Conservation (phyloP, 1,140 invertebrate genomes). For the Bombus soroeensis region DNA sequence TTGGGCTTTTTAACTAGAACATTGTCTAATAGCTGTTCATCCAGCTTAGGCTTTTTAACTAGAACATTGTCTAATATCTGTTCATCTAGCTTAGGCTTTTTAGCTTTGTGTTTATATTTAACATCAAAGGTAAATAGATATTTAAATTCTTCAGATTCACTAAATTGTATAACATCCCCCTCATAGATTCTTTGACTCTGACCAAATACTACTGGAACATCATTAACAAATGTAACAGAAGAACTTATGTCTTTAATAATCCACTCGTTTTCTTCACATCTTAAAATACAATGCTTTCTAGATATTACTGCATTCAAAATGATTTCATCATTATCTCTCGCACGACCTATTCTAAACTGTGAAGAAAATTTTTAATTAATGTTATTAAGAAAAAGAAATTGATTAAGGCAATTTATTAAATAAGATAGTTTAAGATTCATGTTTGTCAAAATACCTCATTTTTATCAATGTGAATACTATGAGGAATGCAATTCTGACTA, state of each 20-base stretch:
- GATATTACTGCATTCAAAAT: slow-evolving; percentile 83
- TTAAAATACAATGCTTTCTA: slow-evolving; percentile 82
- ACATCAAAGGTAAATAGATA: slow-evolving; percentile 78
- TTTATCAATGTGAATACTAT: slow-evolving; percentile 71
- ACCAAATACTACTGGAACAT: slow-evolving; percentile 74
- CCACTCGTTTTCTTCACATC: slow-evolving; percentile 75
- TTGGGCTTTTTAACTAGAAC: slow-evolving; percentile 80
- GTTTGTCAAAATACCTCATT: slow-evolving; percentile 61
- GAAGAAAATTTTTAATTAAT: slow-evolving; percentile 46
- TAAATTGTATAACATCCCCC: slow-evolving; percentile 82
- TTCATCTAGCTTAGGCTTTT: slow-evolving; percentile 78
- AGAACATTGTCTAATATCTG: slow-evolving; percentile 75
- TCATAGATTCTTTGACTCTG: slow-evolving; percentile 71
- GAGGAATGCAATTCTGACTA: slow-evolving; percentile 22
- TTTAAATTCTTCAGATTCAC: slow-evolving; percentile 78
- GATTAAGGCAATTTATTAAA: not conserved
- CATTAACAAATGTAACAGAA: slow-evolving; percentile 82
- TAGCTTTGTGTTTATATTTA: slow-evolving; percentile 67
- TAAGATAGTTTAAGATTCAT: not conserved
- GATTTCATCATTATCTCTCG: slow-evolving; percentile 77
- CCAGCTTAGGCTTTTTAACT: too few species aligned
- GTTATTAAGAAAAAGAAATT: not conserved
- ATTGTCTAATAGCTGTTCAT: slow-evolving; percentile 65
- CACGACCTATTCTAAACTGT: slow-evolving; percentile 83
- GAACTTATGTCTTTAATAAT: slow-evolving; percentile 81